Conservation (phyloP, 2,113 vertebrate genomes). For the Bagarius yarrelli region DNA sequence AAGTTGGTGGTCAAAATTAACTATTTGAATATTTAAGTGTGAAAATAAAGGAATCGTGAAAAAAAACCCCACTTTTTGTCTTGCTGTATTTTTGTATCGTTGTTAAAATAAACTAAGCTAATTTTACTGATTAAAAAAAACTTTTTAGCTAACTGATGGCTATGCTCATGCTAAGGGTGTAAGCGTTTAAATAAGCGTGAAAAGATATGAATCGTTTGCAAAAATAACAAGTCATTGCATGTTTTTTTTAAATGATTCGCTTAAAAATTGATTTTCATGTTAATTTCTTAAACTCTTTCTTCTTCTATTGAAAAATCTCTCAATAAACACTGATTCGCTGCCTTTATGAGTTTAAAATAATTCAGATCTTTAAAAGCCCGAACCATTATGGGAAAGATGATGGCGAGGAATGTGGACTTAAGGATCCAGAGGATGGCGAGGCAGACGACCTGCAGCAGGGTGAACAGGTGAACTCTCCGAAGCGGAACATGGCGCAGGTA, state of each 20-base stretch:
- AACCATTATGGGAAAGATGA: conserved; percentile 85
- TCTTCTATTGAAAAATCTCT: not conserved
- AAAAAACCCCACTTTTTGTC: too few relatives aligned
- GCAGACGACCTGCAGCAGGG: conserved; percentile 85
- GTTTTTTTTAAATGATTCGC: too few relatives aligned
- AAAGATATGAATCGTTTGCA: too few relatives aligned
- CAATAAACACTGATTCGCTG: not conserved
- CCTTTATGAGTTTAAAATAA: too few relatives aligned
- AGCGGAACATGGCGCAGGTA: conserved; percentile 90
- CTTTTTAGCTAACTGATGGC: not conserved
- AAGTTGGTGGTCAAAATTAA: not conserved
- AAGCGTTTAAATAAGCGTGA: too few relatives aligned
- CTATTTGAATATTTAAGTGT: not conserved
- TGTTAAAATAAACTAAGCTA: too few relatives aligned
- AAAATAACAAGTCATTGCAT: too few relatives aligned
- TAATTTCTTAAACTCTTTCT: too few relatives aligned
- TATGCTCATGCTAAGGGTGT: not conserved
- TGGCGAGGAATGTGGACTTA: conserved; percentile 78
- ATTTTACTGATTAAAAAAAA: too few relatives aligned
- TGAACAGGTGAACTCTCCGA: conserved; percentile 91
- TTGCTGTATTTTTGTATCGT: too few relatives aligned
- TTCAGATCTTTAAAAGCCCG: not conserved
- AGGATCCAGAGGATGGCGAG: conserved; percentile 90
- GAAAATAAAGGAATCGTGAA: not conserved
- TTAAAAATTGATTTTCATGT: too few relatives aligned